A percentile compares a stretch with the other conserved stretches of the same genome.
phyloP scores from a whole-genome alignment of 2,888 invertebrate genomes.

The Lycaena phlaeas region DNA sequence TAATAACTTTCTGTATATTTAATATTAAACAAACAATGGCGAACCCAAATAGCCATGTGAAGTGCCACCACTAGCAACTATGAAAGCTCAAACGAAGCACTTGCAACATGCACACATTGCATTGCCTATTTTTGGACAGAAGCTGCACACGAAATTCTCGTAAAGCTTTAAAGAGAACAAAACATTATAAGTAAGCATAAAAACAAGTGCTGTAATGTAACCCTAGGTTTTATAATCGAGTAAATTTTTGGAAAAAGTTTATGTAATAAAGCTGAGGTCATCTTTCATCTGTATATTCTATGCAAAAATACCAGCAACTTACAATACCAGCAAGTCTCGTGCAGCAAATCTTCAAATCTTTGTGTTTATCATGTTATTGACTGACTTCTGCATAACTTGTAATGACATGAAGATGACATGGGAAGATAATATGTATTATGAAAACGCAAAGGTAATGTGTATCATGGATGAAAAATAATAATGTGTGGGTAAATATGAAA shows the following conservation, averaged over 20 bases:
- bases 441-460: background rate
- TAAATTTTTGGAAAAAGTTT: background rate
- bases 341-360: background rate
- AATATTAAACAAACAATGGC: too few relatives aligned
- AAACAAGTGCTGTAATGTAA: background rate
- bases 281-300: too few relatives aligned
- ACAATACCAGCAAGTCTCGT: background rate
- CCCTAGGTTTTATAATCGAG: background rate
- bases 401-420: background rate
- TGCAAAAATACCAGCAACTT: background rate
- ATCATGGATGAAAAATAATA: too few relatives aligned
- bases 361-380: constrained; percentile 27
- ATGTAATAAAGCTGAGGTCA: too few relatives aligned
- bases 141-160: background rate
- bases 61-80: background rate
- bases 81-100: background rate
- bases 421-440: background rate
- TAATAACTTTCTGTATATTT: too few relatives aligned
- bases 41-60: too few relatives aligned
- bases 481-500: too few relatives aligned
- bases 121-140: background rate
- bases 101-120: background rate
- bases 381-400: constrained; percentile 47
- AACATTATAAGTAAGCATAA: background rate
- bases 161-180: background rate